Evolutionary conservation across 30 jellyfish, hydroid and myxozoan genomes (phyloP).

Genomic region (Mastigias papua): DNA sequence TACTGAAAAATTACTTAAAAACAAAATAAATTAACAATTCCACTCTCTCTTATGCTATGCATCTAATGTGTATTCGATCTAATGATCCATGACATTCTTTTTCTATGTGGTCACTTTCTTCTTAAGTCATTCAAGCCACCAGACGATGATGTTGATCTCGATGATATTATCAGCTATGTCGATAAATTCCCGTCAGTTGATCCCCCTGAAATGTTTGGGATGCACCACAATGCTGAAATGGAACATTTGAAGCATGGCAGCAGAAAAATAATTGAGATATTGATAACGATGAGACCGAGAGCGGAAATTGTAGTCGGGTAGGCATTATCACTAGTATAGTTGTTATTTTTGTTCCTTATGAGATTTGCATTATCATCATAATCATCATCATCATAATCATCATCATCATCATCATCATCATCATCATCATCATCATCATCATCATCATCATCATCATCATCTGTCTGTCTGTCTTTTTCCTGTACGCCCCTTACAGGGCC

Average conservation of each 20-base stretch:
- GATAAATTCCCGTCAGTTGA: slow-evolving; percentile 71
- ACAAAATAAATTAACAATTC: too few species aligned
- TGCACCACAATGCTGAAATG: slow-evolving; percentile 71
- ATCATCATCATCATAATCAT: background rate
- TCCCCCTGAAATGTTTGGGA: slow-evolving; percentile 81
- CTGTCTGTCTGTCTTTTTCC: too few species aligned
- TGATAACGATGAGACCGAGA: slow-evolving; percentile 63
- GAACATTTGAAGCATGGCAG: slow-evolving; percentile 63
- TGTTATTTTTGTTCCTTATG: background rate
- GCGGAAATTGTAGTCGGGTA: slow-evolving; percentile 42
- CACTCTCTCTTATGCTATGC: too few species aligned
- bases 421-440: too few species aligned
- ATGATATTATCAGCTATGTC: slow-evolving; percentile 39
- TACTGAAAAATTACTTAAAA: too few species aligned
- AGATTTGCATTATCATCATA: too few species aligned
- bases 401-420: background rate
- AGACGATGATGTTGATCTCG: slow-evolving; percentile 22
- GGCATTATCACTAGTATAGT: background rate
- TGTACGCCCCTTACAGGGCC: too few species aligned
- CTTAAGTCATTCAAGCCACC: slow-evolving; percentile 75
- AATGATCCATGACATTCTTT: background rate
- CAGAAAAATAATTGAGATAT: slow-evolving; percentile 38
- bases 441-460: too few species aligned
- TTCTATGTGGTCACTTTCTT: background rate
- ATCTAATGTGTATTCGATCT: too few species aligned